Base-by-base conservation (phyloP, 30 jellyfish, hydroid and myxozoan genomes). In the Chrysaora quinquecirrha region DNA sequence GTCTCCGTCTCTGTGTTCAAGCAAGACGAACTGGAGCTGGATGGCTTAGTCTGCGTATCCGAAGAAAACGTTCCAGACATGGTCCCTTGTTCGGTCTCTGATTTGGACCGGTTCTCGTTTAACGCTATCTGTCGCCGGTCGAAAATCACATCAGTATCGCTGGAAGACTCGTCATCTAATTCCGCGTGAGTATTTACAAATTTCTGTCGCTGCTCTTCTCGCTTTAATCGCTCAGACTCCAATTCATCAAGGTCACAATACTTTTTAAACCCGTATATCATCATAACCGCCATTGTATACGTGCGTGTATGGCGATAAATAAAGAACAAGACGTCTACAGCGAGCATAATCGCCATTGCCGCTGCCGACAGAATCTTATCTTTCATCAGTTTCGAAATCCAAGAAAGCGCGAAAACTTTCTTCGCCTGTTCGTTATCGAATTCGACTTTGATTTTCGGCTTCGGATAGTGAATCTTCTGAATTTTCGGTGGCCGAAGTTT, bases 271-370 rank as follows among this genome's bases (percentile, higher is more conserved):
- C 92, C 92, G 31, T 82, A 47, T 9, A 82, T 62, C 92, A 82
- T 82, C 63, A 71, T 3, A 9, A 71, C 92, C 7, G 92, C 92
- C 92, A 82, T 82, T 16, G 92, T 85, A 61, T 82, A 82, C 2
- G 92, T 82, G 30, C 92, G 31, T 28, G 92, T 82, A 47, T 82
- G 92, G n/a, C 92, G 92, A 35, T 82, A 82, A 21, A 82, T 67
- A 47, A 82, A 82, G 33, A 82, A 69, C 92, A 82, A 35, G 7
- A 74, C 92, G 33, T 82, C 92, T 0, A 56, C 12, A 0, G 77
- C 32, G 16, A 82, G 19, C 85, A 82, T 69, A 27, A 82, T 11
- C 0, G 60, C 56, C 80, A 25, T 38, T 0, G 79, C 92, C 24
- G 62, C 63, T 21, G 49, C 30, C 25, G 92, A 50, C 35, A 68